These are phyloP conservation scores for Haemorhous mexicanus DNA, from an alignment of 2,113 vertebrate genomes.

Conservation along the genomic window DNA sequence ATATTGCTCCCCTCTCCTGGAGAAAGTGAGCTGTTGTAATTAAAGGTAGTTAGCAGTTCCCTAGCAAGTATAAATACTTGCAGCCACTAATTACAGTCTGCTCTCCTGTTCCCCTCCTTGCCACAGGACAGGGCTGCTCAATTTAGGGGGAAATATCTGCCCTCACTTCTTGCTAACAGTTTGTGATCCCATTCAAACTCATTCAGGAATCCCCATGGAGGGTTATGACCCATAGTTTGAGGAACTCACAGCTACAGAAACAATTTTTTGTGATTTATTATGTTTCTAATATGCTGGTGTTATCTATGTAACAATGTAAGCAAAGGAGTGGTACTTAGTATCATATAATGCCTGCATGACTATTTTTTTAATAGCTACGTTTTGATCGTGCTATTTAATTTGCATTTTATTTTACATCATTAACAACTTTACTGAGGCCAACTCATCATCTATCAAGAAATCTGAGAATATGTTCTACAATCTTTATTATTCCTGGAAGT, in stretches of 20 bases:
- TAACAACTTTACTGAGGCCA: slow-evolving; percentile 43
- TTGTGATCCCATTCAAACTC: slow-evolving; percentile 3
- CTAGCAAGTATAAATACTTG: slow-evolving; percentile 42
- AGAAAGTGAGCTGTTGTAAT: slow-evolving; percentile 51
- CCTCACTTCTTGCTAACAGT: neutral
- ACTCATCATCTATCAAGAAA: slow-evolving; percentile 42
- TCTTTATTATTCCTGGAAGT: slow-evolving; percentile 50
- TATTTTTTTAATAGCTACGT: slow-evolving; percentile 45
- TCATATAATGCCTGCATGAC: neutral
- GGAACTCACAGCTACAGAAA: neutral
- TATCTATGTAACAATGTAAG: neutral
- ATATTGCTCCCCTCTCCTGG: slow-evolving; percentile 29
- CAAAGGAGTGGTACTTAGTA: neutral
- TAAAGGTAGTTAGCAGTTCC: slow-evolving; percentile 57
- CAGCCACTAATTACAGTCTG: slow-evolving; percentile 53
- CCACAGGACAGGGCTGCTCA: neutral
- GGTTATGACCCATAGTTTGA: slow-evolving; percentile 8
- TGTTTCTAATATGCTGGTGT: neutral
- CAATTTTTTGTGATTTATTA: slow-evolving; percentile 1
- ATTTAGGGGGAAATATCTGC: neutral
- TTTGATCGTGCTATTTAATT: slow-evolving; percentile 62
- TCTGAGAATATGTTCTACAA: slow-evolving; percentile 19
- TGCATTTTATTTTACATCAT: slow-evolving; percentile 53
- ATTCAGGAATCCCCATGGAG: neutral
- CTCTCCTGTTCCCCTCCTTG: neutral